Base-by-base conservation (phyloP, 2,113 vertebrate genomes). In the Phyllopteryx taeniolatus region DNA sequence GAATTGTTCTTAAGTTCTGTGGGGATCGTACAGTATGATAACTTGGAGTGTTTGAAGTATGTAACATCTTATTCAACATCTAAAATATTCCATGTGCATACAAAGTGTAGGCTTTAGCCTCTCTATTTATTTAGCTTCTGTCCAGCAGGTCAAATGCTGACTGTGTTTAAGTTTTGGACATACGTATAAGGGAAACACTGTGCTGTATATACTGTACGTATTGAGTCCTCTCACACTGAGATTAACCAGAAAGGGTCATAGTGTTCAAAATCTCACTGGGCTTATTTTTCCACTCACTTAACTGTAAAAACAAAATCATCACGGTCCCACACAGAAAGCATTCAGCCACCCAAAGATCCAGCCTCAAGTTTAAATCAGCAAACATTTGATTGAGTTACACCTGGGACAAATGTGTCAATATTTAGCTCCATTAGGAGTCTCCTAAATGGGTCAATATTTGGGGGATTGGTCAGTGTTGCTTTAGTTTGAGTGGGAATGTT, bases 371-470 rank as follows among this genome's bases (percentile, higher is more conserved):
- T 77, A 75, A 80, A 75, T 74, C 72, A 76, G 79, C 80, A 79
- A 85, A 83, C 79, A 68, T 72, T 72, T 84, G 59, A 71, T 86
- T 68, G 46, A 73, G n/a, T 85, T 79, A 54, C 72, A 63, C 76
- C 70, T 20, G 51, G 47, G 65, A 5, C 20, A 64, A 83, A 76
- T 5, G 44, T 60, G 83, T 83, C 82, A 86, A 84, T 85, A 81
- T 89, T 86, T 79, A 60, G 61, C 64, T 84, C 79, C 73, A 73
- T 79, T 71, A 76, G 61, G 71, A 68, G 68, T 70, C 75, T 74
- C 65, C 80, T 79, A 72, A 76, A n/a, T 33, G 67, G 74, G 79
- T 79, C 79, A 89, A 90, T 82, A 87, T 89, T 90, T 83, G 73
- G 17, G 56, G 80, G 54, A 82, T 87, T 77, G 78, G 68, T 69